phyloP scores from a whole-genome alignment of 2,888 invertebrate species.

The Callinectes sapidus region DNA sequence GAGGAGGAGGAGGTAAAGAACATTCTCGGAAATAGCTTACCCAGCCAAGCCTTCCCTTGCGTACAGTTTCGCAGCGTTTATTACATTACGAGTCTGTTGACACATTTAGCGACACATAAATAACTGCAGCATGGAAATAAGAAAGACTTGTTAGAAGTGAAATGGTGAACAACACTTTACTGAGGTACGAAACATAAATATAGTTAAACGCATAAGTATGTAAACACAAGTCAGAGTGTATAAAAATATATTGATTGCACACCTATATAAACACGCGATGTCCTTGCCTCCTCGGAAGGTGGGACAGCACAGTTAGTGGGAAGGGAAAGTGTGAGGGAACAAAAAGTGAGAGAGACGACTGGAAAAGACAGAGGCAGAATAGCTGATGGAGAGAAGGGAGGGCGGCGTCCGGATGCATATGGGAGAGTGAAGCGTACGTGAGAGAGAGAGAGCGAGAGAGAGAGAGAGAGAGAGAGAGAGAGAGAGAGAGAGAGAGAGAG shows the following conservation, averaged over 20 bases:
- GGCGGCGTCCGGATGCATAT: not conserved
- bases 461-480: not conserved
- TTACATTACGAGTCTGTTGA: not conserved
- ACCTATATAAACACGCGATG: not conserved
- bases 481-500: conserved; percentile 1
- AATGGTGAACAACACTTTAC: not conserved
- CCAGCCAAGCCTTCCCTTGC: not conserved
- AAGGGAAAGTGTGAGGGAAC: not conserved
- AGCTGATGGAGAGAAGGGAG: not conserved
- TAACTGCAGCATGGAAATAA: not conserved
- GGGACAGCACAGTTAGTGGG: not conserved
- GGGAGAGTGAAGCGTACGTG: not conserved
- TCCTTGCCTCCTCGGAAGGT: not conserved
- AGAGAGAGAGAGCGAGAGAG: conserved; percentile 2
- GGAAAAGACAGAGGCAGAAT: not conserved
- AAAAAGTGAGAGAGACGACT: not conserved
- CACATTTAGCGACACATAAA: not conserved
- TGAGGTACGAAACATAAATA: not conserved
- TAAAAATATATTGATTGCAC: not conserved
- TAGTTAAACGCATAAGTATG: not conserved
- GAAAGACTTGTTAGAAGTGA: not conserved
- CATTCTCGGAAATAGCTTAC: not conserved
- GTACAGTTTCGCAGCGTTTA: not conserved
- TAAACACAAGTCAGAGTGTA: not conserved
- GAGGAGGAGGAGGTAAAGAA: not conserved